Conservation (phyloP, 2,888 invertebrate species). For the Zaprionus lineosus region DNA sequence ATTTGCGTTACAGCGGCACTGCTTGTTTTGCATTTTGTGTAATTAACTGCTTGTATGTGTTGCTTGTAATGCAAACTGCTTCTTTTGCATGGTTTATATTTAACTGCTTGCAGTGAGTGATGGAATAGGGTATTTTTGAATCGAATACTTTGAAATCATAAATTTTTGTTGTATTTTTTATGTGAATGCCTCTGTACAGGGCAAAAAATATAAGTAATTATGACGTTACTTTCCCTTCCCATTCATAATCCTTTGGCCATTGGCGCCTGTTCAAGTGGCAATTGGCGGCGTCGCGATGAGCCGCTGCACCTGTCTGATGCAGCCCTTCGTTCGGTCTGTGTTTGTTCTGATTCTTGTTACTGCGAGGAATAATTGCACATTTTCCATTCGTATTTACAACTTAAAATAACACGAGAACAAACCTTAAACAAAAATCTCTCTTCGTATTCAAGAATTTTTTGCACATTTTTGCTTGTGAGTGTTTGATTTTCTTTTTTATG, state of each 20-base stretch:
- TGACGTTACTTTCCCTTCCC: conserved; percentile 18
- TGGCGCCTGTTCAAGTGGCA: conserved; percentile 35
- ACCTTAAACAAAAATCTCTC: conserved; percentile 23
- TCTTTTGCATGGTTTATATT: not conserved
- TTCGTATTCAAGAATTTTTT: not conserved
- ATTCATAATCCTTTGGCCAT: conserved; percentile 23
- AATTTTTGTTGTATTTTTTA: not conserved
- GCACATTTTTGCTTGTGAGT: too few species aligned
- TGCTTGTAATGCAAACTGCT: not conserved
- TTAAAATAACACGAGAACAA: conserved; percentile 30
- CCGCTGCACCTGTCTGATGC: conserved; percentile 33
- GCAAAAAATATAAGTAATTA: conserved; percentile 65
- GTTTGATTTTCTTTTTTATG: too few species aligned
- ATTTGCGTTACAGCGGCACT: too few species aligned
- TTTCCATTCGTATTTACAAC: conserved; percentile 51
- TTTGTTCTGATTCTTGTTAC: conserved; percentile 27
- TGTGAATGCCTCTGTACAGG: conserved; percentile 15
- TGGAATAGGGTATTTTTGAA: not conserved
- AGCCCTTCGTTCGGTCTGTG: conserved; percentile 26
- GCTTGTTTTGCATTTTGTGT: too few species aligned
- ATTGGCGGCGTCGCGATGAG: conserved; percentile 17
- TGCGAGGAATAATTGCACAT: conserved; percentile 44
- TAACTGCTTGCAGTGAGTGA: too few species aligned
- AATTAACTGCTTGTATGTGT: too few species aligned
- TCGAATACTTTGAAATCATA: not conserved